These are phyloP conservation scores for Cryptocheilus praepositus DNA, from an alignment of 2,888 invertebrate genomes.

Conservation along the genomic window DNA sequence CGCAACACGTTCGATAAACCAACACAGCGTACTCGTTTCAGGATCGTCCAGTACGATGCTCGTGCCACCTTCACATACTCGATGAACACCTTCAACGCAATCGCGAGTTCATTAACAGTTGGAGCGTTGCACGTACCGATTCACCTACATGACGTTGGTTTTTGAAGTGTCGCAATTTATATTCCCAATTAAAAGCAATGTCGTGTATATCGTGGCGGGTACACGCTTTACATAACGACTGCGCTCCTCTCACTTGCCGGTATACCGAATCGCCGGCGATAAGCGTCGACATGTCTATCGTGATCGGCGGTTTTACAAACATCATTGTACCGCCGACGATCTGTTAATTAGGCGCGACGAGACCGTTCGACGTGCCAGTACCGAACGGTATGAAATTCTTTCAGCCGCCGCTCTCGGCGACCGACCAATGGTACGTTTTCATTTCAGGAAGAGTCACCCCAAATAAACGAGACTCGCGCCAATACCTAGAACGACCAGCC, in stretches of 20 bases:
- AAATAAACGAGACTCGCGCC: conserved; percentile 9
- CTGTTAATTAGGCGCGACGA: neutral
- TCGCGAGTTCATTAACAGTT: conserved; percentile 33
- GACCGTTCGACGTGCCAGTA: neutral
- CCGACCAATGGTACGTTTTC: neutral
- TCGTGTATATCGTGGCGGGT: conserved; percentile 23
- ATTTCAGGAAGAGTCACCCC: neutral
- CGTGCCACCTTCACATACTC: conserved; percentile 26
- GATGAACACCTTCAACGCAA: conserved; percentile 22
- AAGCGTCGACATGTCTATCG: conserved; percentile 1
- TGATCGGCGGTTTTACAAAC: no score
- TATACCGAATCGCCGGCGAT: conserved; percentile 9
- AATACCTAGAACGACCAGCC: conserved; percentile 17
- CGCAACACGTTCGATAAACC: neutral
- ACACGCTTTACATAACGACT: conserved; percentile 25
- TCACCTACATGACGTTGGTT: conserved; percentile 18
- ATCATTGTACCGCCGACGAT: neutral
- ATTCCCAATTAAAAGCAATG: conserved; percentile 35
- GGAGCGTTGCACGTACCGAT: conserved; percentile 22
- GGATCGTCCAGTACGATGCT: conserved; percentile 11
- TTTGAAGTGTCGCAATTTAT: conserved; percentile 27
- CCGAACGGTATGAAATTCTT: neutral
- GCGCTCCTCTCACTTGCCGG: neutral
- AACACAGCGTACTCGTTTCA: neutral
- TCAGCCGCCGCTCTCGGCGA: neutral